Conservation (phyloP, 2,888 invertebrate genomes). For the Tryphoninae sp. region DNA sequence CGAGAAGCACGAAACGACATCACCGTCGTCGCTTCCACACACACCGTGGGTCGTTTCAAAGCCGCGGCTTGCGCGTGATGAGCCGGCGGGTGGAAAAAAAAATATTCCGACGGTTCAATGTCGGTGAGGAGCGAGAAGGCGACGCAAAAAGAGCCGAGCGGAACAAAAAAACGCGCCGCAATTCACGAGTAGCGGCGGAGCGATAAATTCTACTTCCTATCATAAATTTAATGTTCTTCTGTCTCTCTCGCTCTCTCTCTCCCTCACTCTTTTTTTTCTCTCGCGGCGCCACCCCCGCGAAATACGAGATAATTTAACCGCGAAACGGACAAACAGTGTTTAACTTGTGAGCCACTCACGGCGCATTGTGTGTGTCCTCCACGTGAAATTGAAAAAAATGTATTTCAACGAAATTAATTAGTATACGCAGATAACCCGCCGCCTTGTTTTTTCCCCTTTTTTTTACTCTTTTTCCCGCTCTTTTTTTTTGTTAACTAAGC, state of each 20-base stretch:
- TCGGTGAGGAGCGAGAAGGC: constrained; percentile 10
- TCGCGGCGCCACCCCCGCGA: constrained; percentile 21
- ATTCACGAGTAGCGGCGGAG: constrained; percentile 37
- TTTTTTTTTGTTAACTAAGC: constrained; percentile 46
- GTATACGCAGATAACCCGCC: constrained; percentile 36
- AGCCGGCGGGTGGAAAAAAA: constrained; percentile 49
- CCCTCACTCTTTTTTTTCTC: too few species aligned
- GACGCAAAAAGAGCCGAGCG: constrained; percentile 3
- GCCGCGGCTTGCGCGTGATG: constrained; percentile 11
- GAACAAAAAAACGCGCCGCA: constrained; percentile 36
- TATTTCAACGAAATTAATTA: constrained; percentile 56
- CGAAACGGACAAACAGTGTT: constrained; percentile 43
- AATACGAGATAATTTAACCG: constrained; percentile 52
- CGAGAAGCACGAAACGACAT: constrained; percentile 39
- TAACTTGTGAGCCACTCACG: constrained; percentile 39
- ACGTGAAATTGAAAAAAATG: constrained; percentile 58
- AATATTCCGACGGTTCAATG: constrained; percentile 20
- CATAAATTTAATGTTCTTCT: constrained; percentile 46
- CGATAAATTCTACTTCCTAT: constrained; percentile 54
- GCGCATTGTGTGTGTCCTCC: constrained; percentile 11
- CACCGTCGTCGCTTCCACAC: constrained; percentile 14
- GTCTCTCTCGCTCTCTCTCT: constrained; percentile 5
- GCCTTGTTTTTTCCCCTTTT: too few species aligned
- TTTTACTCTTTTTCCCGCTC: background rate
- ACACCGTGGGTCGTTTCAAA: constrained; percentile 11